These are phyloP conservation scores for Cheilosia variabilis DNA, from an alignment of 2,888 invertebrate genomes.

Conservation along the genomic window DNA sequence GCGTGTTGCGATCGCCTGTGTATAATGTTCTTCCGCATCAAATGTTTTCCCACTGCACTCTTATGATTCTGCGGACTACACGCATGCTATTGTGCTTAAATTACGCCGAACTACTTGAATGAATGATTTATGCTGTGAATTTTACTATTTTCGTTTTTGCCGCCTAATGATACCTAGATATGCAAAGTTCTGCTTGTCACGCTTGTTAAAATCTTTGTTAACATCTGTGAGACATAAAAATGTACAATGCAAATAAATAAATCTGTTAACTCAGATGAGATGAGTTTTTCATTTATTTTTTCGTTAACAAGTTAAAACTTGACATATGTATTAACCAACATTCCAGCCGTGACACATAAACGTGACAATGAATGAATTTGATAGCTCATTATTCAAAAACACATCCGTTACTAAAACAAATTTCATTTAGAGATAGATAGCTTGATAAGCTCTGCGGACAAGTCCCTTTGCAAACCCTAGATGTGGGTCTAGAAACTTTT, in stretches of 20 bases:
- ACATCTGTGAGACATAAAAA: neutral
- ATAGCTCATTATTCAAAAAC: slow-evolving; percentile 19
- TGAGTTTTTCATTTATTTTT: neutral
- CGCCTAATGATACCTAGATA: neutral
- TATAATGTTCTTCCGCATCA: neutral
- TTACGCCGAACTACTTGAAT: neutral
- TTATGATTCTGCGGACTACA: neutral
- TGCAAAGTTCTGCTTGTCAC: slow-evolving; percentile 3
- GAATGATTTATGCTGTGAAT: neutral
- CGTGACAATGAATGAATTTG: slow-evolving; percentile 14
- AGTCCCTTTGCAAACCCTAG: too few species aligned
- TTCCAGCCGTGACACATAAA: neutral
- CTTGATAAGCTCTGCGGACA: neutral
- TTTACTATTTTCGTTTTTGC: neutral
- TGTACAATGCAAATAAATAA: slow-evolving; percentile 1
- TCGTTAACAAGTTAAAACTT: neutral
- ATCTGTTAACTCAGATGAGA: neutral
- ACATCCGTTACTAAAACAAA: neutral
- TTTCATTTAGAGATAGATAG: neutral
- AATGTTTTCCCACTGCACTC: neutral
- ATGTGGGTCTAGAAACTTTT: neutral
- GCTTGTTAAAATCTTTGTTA: neutral
- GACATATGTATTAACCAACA: neutral
- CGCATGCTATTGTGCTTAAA: neutral
- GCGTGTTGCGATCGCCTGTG: neutral